Evolutionary conservation across 2,888 invertebrate species (phyloP), one percentile per base, ranked within the genome.

Genomic region (Papilio elwesi): DNA sequence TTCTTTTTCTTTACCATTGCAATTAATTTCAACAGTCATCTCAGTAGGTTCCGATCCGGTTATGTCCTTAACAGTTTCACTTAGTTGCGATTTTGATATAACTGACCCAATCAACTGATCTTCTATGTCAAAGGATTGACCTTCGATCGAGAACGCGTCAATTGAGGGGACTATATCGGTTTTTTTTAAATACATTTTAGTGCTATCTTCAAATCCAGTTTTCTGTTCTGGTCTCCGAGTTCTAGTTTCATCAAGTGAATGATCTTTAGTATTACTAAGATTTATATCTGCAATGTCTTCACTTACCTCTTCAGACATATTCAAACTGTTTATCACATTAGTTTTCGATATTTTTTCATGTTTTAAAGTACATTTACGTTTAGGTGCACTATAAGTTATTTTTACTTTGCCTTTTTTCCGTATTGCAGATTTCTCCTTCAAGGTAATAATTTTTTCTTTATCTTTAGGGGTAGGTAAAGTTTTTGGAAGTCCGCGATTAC

Each of bases 381-480:
- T 81, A 62, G 77, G 70, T 74, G 78, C 76, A 2, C 75, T 71
- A n/a, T 36, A 38, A 5, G 8, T 13, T 2, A 43, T 43, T 76
- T 77, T 83, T 8, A 73, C 72, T 74, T 77, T 80, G 49, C 75
- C 77, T 49, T 68, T 75, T 26, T 75, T 63, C 6, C 73, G 62
- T 49, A 73, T 73, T 73, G 70, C 76, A 48, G 72, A 1, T 16
- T 52, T 67, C 43, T 73, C 16, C 7, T 62, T 57, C 7, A 53
- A 52, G 5, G 51, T 4, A 52, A 16, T n/a, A 2, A 11, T 59
- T 66, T 74, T 13, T 36, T 68, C 49, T 57, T 77, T 75, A 51
- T 81, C 62, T 75, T 82, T 84, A 76, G 86, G 87, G 15, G 86
- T 84, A 76, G 86, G 86, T 26, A 86, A 86, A 15, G 90, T 86